Percentiles rank a stretch among this genome's conserved stretches.
Conservation (phyloP, 2,888 invertebrate species). For the Eledona agricola region DNA sequence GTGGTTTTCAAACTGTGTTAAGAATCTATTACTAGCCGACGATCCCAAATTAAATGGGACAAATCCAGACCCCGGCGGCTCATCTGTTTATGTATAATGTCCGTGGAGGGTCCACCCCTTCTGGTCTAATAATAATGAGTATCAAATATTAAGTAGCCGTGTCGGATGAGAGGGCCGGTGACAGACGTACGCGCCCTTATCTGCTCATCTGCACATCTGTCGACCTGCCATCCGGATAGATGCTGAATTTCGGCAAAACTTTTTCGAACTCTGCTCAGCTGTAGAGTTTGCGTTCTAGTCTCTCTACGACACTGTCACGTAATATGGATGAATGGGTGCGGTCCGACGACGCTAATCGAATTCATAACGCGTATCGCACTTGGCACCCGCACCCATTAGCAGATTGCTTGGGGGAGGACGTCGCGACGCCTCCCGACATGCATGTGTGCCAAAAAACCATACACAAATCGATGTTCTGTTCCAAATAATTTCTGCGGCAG, state of each 20-base stretch:
- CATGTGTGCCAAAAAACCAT: constrained; percentile 1
- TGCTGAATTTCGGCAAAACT: too few relatives aligned
- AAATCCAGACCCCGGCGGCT: constrained; percentile 32
- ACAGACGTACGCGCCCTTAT: constrained; percentile 47
- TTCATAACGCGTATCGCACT: constrained; percentile 51
- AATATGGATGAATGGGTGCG: constrained; percentile 46
- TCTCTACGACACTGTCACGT: constrained; percentile 44
- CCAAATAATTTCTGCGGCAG: not conserved
- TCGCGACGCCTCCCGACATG: constrained; percentile 7
- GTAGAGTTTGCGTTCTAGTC: too few relatives aligned
- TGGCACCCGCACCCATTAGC: constrained; percentile 46
- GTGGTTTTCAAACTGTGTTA: too few relatives aligned
- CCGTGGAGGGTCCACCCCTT: constrained; percentile 23
- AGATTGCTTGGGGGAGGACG: constrained; percentile 43
- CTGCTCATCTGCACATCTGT: constrained; percentile 52
- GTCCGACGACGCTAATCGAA: constrained; percentile 48
- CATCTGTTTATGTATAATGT: constrained; percentile 29
- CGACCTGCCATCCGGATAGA: constrained; percentile 40
- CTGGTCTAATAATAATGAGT: constrained; percentile 50
- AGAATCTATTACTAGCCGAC: constrained; percentile 16
- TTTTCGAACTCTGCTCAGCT: not conserved
- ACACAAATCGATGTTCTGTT: not conserved
- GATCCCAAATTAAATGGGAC: constrained; percentile 28
- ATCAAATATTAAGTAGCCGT: constrained; percentile 54
- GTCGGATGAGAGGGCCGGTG: constrained; percentile 49